phyloP scores from a whole-genome alignment of 2,888 invertebrate genomes.

The Theodoxus fluviatilis region DNA sequence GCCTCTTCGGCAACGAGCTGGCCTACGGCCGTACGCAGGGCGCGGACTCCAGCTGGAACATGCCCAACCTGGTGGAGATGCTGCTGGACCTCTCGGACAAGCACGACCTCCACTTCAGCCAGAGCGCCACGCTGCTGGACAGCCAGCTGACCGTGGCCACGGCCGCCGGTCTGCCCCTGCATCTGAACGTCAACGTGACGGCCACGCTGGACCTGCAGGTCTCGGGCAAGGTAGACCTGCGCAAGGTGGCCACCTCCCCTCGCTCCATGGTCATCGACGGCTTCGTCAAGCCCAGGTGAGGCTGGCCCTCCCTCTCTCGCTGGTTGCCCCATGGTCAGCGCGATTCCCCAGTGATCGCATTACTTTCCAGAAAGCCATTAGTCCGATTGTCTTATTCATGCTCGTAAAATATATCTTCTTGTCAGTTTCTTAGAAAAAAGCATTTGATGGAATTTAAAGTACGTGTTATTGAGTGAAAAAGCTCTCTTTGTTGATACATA shows the following conservation, averaged over 20 bases:
- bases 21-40: slow-evolving; percentile 65
- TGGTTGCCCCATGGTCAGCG: too few species aligned
- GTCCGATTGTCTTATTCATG: too few species aligned
- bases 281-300: slow-evolving; percentile 81
- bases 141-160: slow-evolving; percentile 87
- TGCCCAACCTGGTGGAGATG: slow-evolving; percentile 66
- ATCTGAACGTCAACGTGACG: slow-evolving; percentile 84
- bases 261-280: slow-evolving; percentile 79
- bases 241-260: slow-evolving; percentile 66
- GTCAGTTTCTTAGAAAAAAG: too few species aligned
- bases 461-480: too few species aligned
- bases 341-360: too few species aligned
- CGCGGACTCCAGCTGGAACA: slow-evolving; percentile 38
- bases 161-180: slow-evolving; percentile 83
- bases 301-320: too few species aligned
- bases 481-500: too few species aligned
- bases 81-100: slow-evolving; percentile 72
- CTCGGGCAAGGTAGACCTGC: slow-evolving; percentile 80
- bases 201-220: slow-evolving; percentile 84
- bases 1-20: slow-evolving; percentile 88
- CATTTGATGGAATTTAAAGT: neutral
- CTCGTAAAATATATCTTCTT: too few species aligned
- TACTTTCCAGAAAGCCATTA: too few species aligned
- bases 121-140: slow-evolving; percentile 85
- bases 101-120: slow-evolving; percentile 82